These are phyloP conservation scores for Echeneis naucrates DNA, from an alignment of 2,797 vertebrate genomes.

Conservation along the genomic window DNA sequence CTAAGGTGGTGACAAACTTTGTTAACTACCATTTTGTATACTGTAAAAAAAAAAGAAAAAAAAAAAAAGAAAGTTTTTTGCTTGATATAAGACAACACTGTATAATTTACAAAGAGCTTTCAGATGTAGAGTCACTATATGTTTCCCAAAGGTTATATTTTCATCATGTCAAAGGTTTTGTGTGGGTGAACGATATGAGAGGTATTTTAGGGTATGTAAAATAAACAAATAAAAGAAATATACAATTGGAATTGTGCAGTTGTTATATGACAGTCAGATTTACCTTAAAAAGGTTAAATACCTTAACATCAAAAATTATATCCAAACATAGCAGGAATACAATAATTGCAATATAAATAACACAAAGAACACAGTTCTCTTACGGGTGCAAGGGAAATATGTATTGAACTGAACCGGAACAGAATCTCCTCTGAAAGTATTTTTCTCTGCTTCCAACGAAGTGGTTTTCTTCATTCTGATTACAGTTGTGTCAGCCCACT, in stretches of 20 bases:
- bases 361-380: slow-evolving; percentile 22
- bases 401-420: slow-evolving; percentile 27
- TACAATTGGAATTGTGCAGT: slow-evolving; percentile 9
- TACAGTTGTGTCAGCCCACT: slow-evolving; percentile 53
- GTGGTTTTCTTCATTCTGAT: slow-evolving; percentile 47
- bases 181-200: slow-evolving; percentile 45
- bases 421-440: slow-evolving; percentile 23
- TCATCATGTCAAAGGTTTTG: slow-evolving; percentile 28
- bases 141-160: slow-evolving; percentile 16
- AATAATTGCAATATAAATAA: background rate
- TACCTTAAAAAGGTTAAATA: too few species aligned
- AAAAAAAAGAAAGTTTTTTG: slow-evolving; percentile 20
- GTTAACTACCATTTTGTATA: slow-evolving; percentile 60
- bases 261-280: background rate
- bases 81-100: slow-evolving; percentile 62
- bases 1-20: slow-evolving; percentile 46
- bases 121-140: slow-evolving; percentile 43
- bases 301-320: background rate
- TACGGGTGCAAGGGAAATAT: slow-evolving; percentile 17
- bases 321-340: background rate
- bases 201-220: slow-evolving; percentile 60
- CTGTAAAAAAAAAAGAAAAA: slow-evolving; percentile 57
- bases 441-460: slow-evolving; percentile 13
- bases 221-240: slow-evolving; percentile 51
- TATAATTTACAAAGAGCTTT: slow-evolving; percentile 65